Percentiles rank a stretch among this genome's conserved stretches.
Conservation (phyloP, 2,797 vertebrate species). For the Sylvia borin region DNA sequence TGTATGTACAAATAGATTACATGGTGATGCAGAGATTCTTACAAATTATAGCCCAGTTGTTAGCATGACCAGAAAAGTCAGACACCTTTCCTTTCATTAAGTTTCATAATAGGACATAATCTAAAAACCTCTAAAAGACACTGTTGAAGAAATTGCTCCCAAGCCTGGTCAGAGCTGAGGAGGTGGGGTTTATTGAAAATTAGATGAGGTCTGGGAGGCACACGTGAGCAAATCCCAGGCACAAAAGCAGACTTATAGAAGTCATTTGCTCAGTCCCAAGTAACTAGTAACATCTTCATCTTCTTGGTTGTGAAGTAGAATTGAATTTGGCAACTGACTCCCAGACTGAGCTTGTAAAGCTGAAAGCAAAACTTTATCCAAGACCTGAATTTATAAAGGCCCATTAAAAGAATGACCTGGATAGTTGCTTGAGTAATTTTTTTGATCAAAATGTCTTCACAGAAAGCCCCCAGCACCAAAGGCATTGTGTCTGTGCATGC, state of each 20-base stretch:
- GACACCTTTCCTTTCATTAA: not conserved
- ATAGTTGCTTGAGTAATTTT: not conserved
- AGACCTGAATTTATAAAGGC: not conserved
- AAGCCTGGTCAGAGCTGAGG: not conserved
- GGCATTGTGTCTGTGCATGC: not conserved
- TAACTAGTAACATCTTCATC: not conserved
- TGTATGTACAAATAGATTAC: not conserved
- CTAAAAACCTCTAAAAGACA: not conserved
- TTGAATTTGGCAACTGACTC: not conserved
- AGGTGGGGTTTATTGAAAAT: not conserved
- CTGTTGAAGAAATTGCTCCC: not conserved
- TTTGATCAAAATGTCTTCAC: not conserved
- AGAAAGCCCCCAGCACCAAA: not conserved
- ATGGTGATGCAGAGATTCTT: not conserved
- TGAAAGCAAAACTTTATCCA: not conserved
- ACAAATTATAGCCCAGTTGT: not conserved
- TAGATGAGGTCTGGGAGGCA: not conserved
- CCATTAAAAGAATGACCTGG: not conserved
- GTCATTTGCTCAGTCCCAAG: accelerated
- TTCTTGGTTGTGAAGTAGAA: not conserved
- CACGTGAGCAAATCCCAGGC: not conserved
- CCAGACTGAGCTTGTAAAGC: not conserved
- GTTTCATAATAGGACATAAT: not conserved
- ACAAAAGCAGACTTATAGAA: not conserved
- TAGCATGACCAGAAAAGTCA: not conserved